phyloP scores from a whole-genome alignment of 2,888 invertebrate species.

The Leucoptera coffeella region DNA sequence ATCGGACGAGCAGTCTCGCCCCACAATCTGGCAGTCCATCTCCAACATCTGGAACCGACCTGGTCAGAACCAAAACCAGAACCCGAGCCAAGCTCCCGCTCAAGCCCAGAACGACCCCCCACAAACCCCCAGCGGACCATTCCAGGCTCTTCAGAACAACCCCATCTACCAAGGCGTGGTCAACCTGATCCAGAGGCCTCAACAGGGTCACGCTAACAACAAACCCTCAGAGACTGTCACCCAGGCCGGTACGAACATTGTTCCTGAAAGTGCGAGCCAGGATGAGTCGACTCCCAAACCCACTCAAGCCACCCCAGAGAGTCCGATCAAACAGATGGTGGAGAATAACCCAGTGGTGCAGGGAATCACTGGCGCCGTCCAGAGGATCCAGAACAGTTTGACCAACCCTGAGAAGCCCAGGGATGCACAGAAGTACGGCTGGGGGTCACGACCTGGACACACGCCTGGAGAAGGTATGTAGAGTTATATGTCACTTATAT shows the following conservation, averaged over 20 bases:
- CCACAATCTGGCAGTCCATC: slow-evolving; percentile 10
- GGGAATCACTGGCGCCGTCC: slow-evolving; percentile 16
- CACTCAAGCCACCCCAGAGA: slow-evolving; percentile 4
- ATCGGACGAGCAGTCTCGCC: slow-evolving; percentile 9
- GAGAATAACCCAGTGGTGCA: slow-evolving; percentile 18
- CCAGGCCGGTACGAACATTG: not conserved
- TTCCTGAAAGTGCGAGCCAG: slow-evolving; percentile 1
- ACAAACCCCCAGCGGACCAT: slow-evolving; percentile 7
- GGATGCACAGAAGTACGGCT: slow-evolving; percentile 8
- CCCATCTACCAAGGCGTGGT: slow-evolving; percentile 6
- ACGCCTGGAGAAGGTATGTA: no score
- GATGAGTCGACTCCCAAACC: not conserved
- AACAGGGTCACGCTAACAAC: not conserved
- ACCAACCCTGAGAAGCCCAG: slow-evolving; percentile 18
- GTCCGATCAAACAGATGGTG: slow-evolving; percentile 18
- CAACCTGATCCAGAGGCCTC: slow-evolving; percentile 7
- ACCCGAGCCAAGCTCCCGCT: not conserved
- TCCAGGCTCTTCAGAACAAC: slow-evolving; percentile 14
- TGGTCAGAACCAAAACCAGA: slow-evolving; percentile 2
- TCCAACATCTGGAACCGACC: slow-evolving; percentile 9
- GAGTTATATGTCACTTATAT: no score
- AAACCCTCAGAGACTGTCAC: not conserved
- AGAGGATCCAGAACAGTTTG: slow-evolving; percentile 15
- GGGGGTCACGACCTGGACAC: not conserved
- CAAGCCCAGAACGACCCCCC: slow-evolving; percentile 4